Evolutionary conservation across 2,888 invertebrate genomes (phyloP), one percentile per base, ranked within the genome.

Genomic region (Apeira syringaria): DNA sequence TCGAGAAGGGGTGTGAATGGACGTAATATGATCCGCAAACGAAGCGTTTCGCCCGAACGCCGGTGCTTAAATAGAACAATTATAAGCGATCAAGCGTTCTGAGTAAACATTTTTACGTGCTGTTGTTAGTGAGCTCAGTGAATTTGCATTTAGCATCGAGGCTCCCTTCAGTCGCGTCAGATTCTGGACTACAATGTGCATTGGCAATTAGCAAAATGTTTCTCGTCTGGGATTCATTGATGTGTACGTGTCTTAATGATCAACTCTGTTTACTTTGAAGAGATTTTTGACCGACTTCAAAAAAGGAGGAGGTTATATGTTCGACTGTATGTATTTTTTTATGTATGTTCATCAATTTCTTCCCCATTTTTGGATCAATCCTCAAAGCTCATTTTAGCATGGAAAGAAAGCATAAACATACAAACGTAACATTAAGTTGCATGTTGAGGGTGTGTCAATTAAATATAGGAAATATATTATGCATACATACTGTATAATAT

Each of bases 181-280:
- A 74, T 70, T 71, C 62, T 58, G 68, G 75, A 71, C 66, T 73
- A 67, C 68, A 67, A 71, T 74, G 53, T 53, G 69, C 68, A 61
- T 64, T 53, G 66, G 74, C 80, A 86, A 87, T 86, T 86, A 87
- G 79, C 77, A 80, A 80, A 71, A 66, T 80, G 74, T 75, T 77
- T 68, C 61, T 73, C 62, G 62, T 58, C 68, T 67, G 72, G n/a
- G 68, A 63, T 78, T 80, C 77, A 82, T 83, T 82, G 77, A 77
- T 73, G 73, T 71, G 68, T 71, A 73, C 61, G 62, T 68, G 67
- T 74, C 70, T 77, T 75, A 76, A 80, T 81, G 76, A 74, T 77
- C 49, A 35, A 42, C 17, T 33, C 26, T 45, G 47, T 37, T 47
- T 37, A 51, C 36, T 33, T n/a, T n/a, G n/a, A n/a, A n/a, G n/a